Evolutionary conservation across 2,797 vertebrate species (phyloP).

Genomic region (Pseudomugil tenellus): DNA sequence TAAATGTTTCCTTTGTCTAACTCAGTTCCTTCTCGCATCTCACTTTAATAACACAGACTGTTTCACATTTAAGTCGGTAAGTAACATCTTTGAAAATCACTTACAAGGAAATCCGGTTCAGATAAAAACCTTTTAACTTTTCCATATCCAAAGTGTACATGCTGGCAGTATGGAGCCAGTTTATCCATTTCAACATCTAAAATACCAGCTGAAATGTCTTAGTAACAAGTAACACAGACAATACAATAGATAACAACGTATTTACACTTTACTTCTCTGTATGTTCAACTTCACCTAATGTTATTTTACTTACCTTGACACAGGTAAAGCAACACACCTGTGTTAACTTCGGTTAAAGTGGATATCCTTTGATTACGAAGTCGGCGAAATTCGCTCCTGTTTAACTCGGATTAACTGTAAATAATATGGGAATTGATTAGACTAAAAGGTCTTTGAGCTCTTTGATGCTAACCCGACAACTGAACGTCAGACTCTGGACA

Average conservation of each 20-base stretch:
- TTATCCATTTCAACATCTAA: background rate
- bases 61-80: no score
- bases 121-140: background rate
- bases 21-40: constrained; percentile 1
- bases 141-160: background rate
- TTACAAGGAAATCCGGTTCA: background rate
- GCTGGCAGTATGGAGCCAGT: background rate
- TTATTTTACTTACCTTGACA: constrained; percentile 41
- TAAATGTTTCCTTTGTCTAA: background rate
- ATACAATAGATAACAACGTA: background rate
- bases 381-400: background rate
- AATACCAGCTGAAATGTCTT: background rate
- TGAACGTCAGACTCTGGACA: background rate
- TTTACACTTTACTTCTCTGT: background rate
- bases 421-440: background rate
- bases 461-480: constrained; percentile 6
- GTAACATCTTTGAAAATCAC: background rate
- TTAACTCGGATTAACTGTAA: background rate
- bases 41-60: background rate
- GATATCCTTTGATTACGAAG: constrained; percentile 8
- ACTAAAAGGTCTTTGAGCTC: constrained; percentile 1
- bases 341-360: constrained; percentile 10
- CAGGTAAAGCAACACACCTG: constrained; percentile 17
- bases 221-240: background rate
- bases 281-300: background rate